Base-by-base conservation (phyloP, 2,888 invertebrate species). In the Aspidiotus rigidus region DNA sequence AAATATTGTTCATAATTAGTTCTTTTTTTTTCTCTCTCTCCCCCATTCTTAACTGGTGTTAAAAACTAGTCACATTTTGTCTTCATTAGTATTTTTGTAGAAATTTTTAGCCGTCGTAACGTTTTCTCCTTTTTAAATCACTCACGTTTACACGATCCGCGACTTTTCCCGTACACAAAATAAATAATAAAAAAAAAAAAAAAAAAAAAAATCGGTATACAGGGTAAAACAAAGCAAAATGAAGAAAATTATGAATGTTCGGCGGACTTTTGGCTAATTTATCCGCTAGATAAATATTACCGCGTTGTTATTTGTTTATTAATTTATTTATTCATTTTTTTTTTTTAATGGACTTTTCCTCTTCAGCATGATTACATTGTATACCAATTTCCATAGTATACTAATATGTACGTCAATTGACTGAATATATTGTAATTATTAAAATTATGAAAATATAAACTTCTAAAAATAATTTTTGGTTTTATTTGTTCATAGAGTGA, bases 381-480 rank as follows among this genome's bases (percentile, higher is more conserved):
- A 67, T 59, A 60, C 67, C 67, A 67, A 67, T 59, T 66, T 64
- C 44, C n/a, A n/a, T 67, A 60, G 67, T 59, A 53, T 67, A 67
- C 60, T 67, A 67, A 67, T 60, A 67, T 49, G 42, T 57, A 59
- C 67, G 60, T 67, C 59, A 59, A 57, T 39, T 67, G 67, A 67
- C 67, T 67, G 67, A 67, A 67, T 67, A 67, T 67, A 60, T 67
- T 67, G 66, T 66, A 66, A 66, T 66, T 17, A 59, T 15, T 28
- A 17, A 55, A 59, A 59, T 59, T 59, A 59, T 59, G 28, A 59
- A 59, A 28, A 59, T 28, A 59, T 13, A 59, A 49, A 28, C 28
- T 28, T 28, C 28, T 28, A 28, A 28, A 28, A 28, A 28, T 28
- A 28, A 28, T 28, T 28, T 28, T 5, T 28, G 28, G 1, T 28